These are phyloP conservation scores for Heteromyza rotundicornis DNA, from an alignment of 2,888 invertebrate species.

Conservation along the genomic window DNA sequence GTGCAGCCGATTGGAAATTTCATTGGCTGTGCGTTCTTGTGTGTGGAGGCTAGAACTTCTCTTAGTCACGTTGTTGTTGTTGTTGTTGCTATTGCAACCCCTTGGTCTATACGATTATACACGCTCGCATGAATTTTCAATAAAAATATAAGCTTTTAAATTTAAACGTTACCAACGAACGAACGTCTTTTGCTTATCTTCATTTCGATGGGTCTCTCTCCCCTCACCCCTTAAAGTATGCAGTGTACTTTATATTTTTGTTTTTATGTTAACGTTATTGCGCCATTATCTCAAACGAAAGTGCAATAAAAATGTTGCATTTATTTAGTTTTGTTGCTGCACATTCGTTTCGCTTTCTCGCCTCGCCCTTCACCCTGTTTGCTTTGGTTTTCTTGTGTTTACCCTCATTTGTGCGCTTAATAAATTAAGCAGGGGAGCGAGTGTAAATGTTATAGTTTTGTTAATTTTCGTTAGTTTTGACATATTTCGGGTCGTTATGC, in stretches of 20 bases:
- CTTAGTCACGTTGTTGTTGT: not conserved
- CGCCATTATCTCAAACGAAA: constrained; percentile 39
- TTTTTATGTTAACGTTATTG: constrained; percentile 21
- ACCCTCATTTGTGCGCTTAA: constrained; percentile 9
- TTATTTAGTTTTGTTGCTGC: constrained; percentile 39
- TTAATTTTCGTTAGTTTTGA: constrained; percentile 4
- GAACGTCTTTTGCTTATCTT: no score
- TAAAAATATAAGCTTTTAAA: constrained; percentile 5
- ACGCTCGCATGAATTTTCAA: constrained; percentile 13
- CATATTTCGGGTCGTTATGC: constrained; percentile 14
- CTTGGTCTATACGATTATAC: constrained; percentile 5
- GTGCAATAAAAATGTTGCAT: constrained; percentile 49
- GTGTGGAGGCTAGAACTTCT: not conserved
- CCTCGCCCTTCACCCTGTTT: not conserved
- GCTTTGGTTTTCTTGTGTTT: not conserved
- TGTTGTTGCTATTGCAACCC: not conserved
- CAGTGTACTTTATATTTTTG: not conserved
- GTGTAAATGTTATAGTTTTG: not conserved
- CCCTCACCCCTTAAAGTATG: not conserved
- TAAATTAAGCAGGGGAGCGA: not conserved
- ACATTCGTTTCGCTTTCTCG: not conserved
- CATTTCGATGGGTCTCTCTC: no score
- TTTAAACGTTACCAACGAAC: not conserved
- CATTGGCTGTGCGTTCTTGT: constrained; percentile 31
- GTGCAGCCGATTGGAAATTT: constrained; percentile 53